These are phyloP conservation scores for Anser cygnoides DNA, from an alignment of 2,113 vertebrate species.

Conservation along the genomic window DNA sequence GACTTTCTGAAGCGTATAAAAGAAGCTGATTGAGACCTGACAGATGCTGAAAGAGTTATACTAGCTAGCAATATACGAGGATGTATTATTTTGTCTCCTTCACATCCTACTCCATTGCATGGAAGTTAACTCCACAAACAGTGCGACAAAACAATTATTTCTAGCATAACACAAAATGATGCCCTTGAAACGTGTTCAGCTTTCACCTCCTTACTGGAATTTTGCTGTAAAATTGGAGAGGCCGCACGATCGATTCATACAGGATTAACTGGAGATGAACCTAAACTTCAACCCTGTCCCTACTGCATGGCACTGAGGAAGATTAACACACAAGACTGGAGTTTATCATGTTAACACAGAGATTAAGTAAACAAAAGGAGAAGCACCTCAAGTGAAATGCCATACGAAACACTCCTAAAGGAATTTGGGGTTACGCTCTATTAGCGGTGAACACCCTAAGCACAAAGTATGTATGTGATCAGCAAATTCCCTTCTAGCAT, in stretches of 20 bases:
- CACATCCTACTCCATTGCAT: not conserved
- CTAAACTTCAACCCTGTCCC: not conserved
- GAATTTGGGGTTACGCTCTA: not conserved
- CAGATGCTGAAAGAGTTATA: not conserved
- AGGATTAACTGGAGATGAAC: not conserved
- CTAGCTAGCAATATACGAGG: not conserved
- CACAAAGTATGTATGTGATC: not conserved
- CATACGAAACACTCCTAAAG: not conserved
- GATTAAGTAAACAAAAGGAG: not conserved
- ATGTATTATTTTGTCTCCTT: not conserved
- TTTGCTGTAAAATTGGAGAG: not conserved
- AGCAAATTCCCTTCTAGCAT: not conserved
- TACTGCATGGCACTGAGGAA: not conserved
- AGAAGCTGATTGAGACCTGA: not conserved
- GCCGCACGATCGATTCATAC: not conserved
- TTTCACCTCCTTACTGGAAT: not conserved
- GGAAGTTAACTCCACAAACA: not conserved
- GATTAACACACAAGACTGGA: not conserved
- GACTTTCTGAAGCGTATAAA: not conserved
- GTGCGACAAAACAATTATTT: not conserved
- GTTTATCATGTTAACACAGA: not conserved
- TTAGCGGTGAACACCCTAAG: not conserved
- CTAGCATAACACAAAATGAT: too few species aligned
- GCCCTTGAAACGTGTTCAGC: not conserved
- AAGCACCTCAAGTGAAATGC: not conserved